Percentiles rank a stretch among this genome's conserved stretches.
phyloP scores from a whole-genome alignment of 2,113 vertebrate genomes.

The Sialia sialis region DNA sequence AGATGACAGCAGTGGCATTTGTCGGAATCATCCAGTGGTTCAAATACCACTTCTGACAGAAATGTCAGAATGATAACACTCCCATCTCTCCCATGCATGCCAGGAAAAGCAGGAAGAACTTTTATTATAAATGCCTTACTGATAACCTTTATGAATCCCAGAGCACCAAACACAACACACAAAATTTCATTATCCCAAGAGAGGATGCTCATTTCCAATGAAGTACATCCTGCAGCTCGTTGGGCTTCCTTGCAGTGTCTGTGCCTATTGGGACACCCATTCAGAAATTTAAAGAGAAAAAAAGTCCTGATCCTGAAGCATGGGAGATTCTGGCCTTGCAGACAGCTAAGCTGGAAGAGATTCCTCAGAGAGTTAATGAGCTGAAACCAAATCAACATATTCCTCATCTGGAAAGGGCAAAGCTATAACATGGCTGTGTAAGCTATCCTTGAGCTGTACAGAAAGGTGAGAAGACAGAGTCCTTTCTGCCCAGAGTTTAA shows the following conservation, averaged over 20 bases:
- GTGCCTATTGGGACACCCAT: neutral
- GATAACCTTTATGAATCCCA: constrained; percentile 91
- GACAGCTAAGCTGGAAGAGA: neutral
- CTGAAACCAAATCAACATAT: constrained; percentile 43
- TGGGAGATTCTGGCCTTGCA: neutral
- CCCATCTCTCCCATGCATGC: constrained; percentile 56
- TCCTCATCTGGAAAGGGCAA: constrained; percentile 19
- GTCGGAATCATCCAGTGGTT: constrained; percentile 87
- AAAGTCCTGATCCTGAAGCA: neutral
- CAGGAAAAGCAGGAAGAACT: constrained; percentile 61
- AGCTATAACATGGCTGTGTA: neutral
- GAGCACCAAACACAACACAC: constrained; percentile 69
- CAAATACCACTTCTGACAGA: constrained; percentile 93
- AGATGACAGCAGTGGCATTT: constrained; percentile 95
- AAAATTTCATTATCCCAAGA: constrained; percentile 75
- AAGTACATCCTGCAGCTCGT: constrained; percentile 16
- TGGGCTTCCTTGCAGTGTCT: neutral
- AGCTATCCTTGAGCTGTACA: constrained; percentile 1
- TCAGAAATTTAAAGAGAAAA: neutral
- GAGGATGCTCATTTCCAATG: constrained; percentile 49
- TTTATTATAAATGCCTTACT: constrained; percentile 79
- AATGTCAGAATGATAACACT: constrained; percentile 93
- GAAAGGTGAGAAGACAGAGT: constrained; percentile 8
- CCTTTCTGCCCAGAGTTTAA: constrained; percentile 1
- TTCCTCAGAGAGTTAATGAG: constrained; percentile 9